Evolutionary conservation across 2,113 vertebrate genomes (phyloP), one percentile per base, ranked within the genome.

Genomic region (Rhinolophus sinicus): DNA sequence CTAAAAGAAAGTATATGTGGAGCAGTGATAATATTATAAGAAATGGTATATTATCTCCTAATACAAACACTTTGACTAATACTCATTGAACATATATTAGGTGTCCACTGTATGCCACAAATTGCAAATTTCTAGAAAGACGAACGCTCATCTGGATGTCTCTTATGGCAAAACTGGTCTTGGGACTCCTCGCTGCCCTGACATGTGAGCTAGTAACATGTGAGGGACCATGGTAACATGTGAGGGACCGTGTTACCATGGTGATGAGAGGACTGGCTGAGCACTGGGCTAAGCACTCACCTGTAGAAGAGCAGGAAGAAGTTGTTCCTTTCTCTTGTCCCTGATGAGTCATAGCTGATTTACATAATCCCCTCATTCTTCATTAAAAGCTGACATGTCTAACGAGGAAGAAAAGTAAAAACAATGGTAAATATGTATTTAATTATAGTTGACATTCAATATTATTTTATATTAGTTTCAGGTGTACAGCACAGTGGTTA

Each of bases 231-330:
- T n/a, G n/a, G n/a, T n/a, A n/a, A n/a, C n/a, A n/a, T n/a, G n/a
- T n/a, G 67, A 90, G 14, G 44, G 44, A 47, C 28, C n/a, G 9
- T 84, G 77, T 96, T 84, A 52, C 93, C 72, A 70, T 88, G 82
- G 96, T 38, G 60, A 93, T n/a, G 28, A 69, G 81, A 60, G 28
- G 70, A 26, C 38, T 33, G 19, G 64, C 89, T 62, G 69, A 67
- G 67, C 44, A 58, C 33, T n/a, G 70, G 69, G 60, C 83, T 80
- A 77, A 92, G 16, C 35, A 58, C 47, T 15, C n/a, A 82, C 19
- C 52, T 82, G 21, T 8, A 82, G 75, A 81, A 96, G 64, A 38
- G 19, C 40, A 62, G 58, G 52, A 35, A 85, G 58, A 85, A 69
- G 22, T 76, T 40, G 33, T 44, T 84, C 9, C 24, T 38, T 47